A percentile compares a stretch with the other conserved stretches of the same genome.
phyloP scores from a whole-genome alignment of 2,888 invertebrate species.

The Erynnis tages region DNA sequence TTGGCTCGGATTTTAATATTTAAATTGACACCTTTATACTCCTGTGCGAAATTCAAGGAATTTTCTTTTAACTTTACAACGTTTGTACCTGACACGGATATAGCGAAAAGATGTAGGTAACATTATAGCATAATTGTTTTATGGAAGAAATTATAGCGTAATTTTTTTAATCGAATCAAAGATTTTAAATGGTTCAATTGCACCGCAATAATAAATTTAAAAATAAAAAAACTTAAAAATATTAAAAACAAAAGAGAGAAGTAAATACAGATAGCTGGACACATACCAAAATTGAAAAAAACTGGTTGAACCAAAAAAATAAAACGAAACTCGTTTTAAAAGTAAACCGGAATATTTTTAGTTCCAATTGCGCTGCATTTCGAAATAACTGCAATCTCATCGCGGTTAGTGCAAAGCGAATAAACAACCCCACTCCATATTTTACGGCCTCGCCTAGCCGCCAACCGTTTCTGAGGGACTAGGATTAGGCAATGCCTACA shows the following conservation, averaged over 20 bases:
- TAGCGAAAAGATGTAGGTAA: no score
- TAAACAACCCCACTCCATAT: conserved; percentile 27
- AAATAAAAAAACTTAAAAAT: no score
- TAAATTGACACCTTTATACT: conserved; percentile 21
- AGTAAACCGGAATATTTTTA: conserved; percentile 15
- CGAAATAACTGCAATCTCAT: conserved; percentile 28
- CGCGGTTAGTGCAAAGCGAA: conserved; percentile 27
- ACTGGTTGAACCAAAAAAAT: background rate
- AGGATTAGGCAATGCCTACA: conserved; percentile 73
- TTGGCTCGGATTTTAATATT: conserved; percentile 24
- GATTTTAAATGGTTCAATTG: no score
- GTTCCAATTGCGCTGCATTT: conserved; percentile 11
- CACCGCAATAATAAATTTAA: no score
- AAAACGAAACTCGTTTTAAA: background rate
- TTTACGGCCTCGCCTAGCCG: conserved; percentile 37
- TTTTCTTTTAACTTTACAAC: background rate
- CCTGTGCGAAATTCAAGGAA: background rate
- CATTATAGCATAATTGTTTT: no score
- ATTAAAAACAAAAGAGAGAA: no score
- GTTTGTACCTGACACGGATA: no score
- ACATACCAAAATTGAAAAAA: background rate
- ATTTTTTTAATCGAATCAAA: no score
- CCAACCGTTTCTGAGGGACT: conserved; percentile 62
- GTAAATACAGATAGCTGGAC: no score
- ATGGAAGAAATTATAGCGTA: no score